phyloP scores from a whole-genome alignment of 2,888 invertebrate genomes.

The Tholera decimalis region DNA sequence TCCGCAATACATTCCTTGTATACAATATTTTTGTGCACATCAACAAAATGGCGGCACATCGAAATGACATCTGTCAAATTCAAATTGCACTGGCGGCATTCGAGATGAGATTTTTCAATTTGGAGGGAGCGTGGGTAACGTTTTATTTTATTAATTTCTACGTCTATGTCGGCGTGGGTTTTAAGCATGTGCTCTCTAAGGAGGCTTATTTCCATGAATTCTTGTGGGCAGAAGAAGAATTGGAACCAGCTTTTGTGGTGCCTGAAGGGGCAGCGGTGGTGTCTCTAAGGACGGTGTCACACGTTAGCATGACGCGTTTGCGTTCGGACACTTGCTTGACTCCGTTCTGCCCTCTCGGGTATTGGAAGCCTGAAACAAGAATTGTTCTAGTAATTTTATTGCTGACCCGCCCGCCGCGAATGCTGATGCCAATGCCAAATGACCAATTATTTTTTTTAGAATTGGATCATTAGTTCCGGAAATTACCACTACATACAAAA shows the following conservation, averaged over 20 bases:
- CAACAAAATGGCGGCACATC: constrained; percentile 79
- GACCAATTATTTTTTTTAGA: too few species aligned
- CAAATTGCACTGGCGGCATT: constrained; percentile 80
- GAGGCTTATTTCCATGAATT: constrained; percentile 81
- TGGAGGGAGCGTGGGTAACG: constrained; percentile 84
- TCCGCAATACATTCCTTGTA: constrained; percentile 86
- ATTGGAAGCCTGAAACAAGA: constrained; percentile 65
- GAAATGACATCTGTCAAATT: constrained; percentile 76
- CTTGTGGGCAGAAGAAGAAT: constrained; percentile 83
- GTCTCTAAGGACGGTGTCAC: constrained; percentile 76
- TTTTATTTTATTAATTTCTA: constrained; percentile 81
- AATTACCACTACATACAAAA: too few species aligned
- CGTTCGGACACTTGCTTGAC: constrained; percentile 81
- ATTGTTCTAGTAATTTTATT: not conserved
- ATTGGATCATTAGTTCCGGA: too few species aligned
- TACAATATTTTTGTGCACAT: constrained; percentile 77
- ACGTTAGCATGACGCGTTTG: constrained; percentile 79
- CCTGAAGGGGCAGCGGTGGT: constrained; percentile 87
- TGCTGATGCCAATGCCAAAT: too few species aligned
- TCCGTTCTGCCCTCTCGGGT: constrained; percentile 43
- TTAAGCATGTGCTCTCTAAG: constrained; percentile 75
- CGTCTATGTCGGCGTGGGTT: constrained; percentile 74
- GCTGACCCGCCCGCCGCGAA: too few species aligned
- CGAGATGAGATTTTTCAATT: constrained; percentile 83
- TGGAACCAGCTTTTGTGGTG: constrained; percentile 88